phyloP scores from a whole-genome alignment of 2,113 vertebrate genomes.

The Oxygymnocypris stewartii region DNA sequence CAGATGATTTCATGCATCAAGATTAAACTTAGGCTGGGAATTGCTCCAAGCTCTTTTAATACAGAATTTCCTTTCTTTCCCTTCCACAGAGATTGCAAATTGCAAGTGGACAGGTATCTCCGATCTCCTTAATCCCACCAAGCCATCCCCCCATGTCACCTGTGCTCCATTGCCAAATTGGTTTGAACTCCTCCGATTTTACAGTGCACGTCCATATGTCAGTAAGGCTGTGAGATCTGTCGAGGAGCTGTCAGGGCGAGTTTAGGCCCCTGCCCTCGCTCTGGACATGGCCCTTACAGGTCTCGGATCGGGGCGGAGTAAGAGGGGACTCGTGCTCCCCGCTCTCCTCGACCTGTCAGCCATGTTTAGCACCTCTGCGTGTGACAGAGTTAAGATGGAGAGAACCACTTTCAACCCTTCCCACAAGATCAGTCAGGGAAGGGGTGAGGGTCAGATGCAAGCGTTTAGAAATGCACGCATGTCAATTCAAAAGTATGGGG shows the following conservation, averaged over 20 bases:
- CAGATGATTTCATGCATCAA: constrained; percentile 48
- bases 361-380: constrained; percentile 35
- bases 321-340: constrained; percentile 7
- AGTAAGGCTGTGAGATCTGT: constrained; percentile 79
- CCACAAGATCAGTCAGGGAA: neutral
- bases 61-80: constrained; percentile 32
- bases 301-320: constrained; percentile 39
- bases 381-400: constrained; percentile 39
- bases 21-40: constrained; percentile 48
- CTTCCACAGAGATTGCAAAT: constrained; percentile 41
- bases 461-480: constrained; percentile 19
- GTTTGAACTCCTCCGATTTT: constrained; percentile 83
- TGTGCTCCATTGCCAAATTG: constrained; percentile 78
- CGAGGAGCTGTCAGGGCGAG: constrained; percentile 84
- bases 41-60: constrained; percentile 46
- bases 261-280: constrained; percentile 80
- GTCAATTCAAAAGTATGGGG: neutral
- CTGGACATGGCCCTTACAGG: constrained; percentile 47
- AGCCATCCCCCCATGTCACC: constrained; percentile 65
- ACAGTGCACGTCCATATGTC: constrained; percentile 81
- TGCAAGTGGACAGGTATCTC: constrained; percentile 49
- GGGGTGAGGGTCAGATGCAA: constrained; percentile 14
- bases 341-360: constrained; percentile 33
- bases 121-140: constrained; percentile 46
- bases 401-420: constrained; percentile 37